Base-by-base conservation (phyloP, 1,140 invertebrate species). In the Musca domestica region DNA sequence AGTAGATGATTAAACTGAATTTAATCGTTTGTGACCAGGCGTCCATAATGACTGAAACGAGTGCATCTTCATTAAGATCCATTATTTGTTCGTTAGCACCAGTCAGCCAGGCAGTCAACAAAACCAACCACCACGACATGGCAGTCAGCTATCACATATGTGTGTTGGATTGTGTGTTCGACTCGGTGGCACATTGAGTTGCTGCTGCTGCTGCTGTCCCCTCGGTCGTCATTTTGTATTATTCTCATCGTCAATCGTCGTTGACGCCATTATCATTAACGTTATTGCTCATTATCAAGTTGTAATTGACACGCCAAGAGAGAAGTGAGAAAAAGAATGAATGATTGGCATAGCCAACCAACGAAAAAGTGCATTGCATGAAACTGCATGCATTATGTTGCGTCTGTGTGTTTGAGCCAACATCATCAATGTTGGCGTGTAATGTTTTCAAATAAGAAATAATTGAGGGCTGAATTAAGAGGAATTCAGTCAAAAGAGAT, bases 1-100 rank as follows among this genome's bases (percentile, higher is more conserved):
- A 76, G 77, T 80, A 78, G 78, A 80, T 80, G 77, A 80, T 80
- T 80, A 80, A 80, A 80, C 78, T 80, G 78, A 80, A 80, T 80
- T 80, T 80, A 80, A 80, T 80, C 78, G 78, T 80, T 80, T 80
- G 78, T 72, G 76, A 80, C 76, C 75, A 80, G 77, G 78, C 76
- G 75, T 73, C 71, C 78, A 80, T 72, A 73, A 67, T 19, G 58
- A 14, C n/a, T 23, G 17, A 5, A 17, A 30, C 25, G 22, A 47
- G 27, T 25, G 64, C 47, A 46, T 30, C 27, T 48, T 66, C 64
- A 49, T 49, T 64, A 46, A 64, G 22, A 41, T 23, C 15, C 12
- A 17, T 25, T 22, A 20, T 15, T 5, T n/a, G 41, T 64, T 47
- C 23, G 41, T 22, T 34, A n/a, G 14, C 19, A 41, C 34, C n/a